Conservation (phyloP, 2,797 vertebrate genomes). For the Hippopotamyrus pictus region DNA sequence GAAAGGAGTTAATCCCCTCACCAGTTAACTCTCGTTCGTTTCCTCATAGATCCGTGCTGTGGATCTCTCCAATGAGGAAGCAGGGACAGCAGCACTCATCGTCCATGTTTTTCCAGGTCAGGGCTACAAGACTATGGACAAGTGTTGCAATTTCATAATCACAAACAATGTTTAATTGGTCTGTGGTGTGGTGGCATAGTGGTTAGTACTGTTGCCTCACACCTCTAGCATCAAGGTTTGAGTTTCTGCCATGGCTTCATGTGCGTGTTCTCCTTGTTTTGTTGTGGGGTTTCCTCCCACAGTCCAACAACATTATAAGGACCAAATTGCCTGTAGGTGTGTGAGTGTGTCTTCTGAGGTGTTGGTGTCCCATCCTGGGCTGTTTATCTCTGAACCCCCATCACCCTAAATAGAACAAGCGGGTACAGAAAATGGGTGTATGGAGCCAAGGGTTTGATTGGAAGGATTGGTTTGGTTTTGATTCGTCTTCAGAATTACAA, state of each 20-base stretch:
- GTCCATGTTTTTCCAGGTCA: constrained; percentile 55
- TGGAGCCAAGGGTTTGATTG: not conserved
- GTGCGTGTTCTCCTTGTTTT: not conserved
- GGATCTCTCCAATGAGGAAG: constrained; percentile 44
- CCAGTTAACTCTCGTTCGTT: no score
- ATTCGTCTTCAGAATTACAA: not conserved
- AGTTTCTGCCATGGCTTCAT: not conserved
- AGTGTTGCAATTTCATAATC: not conserved
- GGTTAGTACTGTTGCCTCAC: not conserved
- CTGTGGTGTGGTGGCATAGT: not conserved
- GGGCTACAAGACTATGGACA: not conserved
- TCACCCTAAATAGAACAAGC: not conserved
- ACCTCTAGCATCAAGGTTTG: not conserved
- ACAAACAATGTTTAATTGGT: not conserved
- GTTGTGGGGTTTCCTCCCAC: not conserved
- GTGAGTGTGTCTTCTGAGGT: not conserved
- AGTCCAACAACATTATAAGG: not conserved
- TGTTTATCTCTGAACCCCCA: not conserved
- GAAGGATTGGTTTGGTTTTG: not conserved
- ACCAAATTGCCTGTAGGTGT: not conserved
- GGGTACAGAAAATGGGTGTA: not conserved
- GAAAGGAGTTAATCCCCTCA: not conserved
- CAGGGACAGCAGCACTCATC: constrained; percentile 28
- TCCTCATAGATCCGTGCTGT: constrained; percentile 48
- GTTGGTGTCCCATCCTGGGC: not conserved